phyloP scores from a whole-genome alignment of 2,113 vertebrate genomes.

The Chaenogobius annularis region DNA sequence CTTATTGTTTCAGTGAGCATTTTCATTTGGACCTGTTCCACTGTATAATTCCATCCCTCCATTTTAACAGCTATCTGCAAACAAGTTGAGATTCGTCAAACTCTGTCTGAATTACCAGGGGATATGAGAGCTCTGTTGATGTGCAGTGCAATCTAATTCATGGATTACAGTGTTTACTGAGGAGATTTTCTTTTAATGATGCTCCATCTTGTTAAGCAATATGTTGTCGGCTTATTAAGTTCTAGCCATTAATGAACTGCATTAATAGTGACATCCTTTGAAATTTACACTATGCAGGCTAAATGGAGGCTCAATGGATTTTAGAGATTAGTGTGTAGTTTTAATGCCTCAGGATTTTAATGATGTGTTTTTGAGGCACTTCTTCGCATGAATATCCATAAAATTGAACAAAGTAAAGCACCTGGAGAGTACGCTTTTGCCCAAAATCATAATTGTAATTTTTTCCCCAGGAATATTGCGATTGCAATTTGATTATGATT shows the following conservation, averaged over 20 bases:
- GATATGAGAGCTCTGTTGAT: constrained; percentile 44
- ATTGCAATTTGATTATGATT: no score
- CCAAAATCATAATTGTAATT: no score
- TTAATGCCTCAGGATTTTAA: constrained; percentile 24
- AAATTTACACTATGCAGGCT: constrained; percentile 37
- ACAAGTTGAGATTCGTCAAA: constrained; percentile 48
- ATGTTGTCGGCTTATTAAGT: constrained; percentile 29
- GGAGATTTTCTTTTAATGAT: constrained; percentile 59
- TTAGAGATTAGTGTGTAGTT: constrained; percentile 32
- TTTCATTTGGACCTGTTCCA: background rate
- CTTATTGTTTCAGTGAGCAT: background rate
- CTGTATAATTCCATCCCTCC: background rate
- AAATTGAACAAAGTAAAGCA: background rate
- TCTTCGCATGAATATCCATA: background rate
- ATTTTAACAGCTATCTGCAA: constrained; percentile 42
- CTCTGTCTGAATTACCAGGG: constrained; percentile 42
- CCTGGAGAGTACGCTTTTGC: no score
- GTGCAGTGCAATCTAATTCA: constrained; percentile 48
- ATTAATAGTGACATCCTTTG: constrained; percentile 19
- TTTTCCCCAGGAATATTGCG: no score
- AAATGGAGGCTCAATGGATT: constrained; percentile 26
- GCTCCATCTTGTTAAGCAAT: constrained; percentile 38
- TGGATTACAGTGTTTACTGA: constrained; percentile 59
- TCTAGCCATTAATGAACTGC: constrained; percentile 35
- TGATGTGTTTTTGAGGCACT: background rate